Evolutionary conservation across 30 jellyfish, hydroid and myxozoan species (phyloP).

Genomic region (Rhopilema esculentum): DNA sequence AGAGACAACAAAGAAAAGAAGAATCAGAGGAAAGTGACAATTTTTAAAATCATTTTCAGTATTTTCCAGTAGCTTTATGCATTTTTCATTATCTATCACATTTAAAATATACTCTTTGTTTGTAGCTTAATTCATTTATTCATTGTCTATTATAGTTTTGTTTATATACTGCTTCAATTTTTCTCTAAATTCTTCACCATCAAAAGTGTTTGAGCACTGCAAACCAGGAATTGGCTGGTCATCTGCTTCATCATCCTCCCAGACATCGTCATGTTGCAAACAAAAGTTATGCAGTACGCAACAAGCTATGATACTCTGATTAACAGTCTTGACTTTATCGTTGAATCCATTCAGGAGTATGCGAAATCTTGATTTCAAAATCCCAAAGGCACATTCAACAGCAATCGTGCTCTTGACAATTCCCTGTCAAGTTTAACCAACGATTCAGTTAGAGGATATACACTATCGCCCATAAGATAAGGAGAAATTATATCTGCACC

Average conservation of each 20-base stretch:
- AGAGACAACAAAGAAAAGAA: not conserved
- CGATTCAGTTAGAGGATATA: conserved; percentile 30
- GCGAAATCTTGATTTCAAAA: too few relatives aligned
- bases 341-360: not conserved
- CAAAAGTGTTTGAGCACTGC: conserved; percentile 5
- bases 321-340: not conserved
- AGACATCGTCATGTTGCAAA: conserved; percentile 18
- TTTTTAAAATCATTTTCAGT: too few relatives aligned
- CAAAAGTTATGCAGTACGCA: conserved; percentile 4
- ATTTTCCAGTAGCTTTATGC: too few relatives aligned
- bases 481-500: not conserved
- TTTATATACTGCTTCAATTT: conserved; percentile 18
- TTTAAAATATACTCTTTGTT: conserved; percentile 2
- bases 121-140: not conserved
- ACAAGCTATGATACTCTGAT: conserved; percentile 13
- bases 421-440: too few relatives aligned
- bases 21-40: not conserved
- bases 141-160: not conserved
- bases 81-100: not conserved
- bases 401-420: too few relatives aligned
- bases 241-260: conserved; percentile 25
- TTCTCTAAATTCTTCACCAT: conserved; percentile 19
- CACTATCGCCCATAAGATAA: conserved; percentile 44
- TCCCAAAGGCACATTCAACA: too few relatives aligned
- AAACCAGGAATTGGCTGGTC: not conserved